Base-by-base conservation (phyloP, 2,113 vertebrate species). In the Sceloporus undulatus region DNA sequence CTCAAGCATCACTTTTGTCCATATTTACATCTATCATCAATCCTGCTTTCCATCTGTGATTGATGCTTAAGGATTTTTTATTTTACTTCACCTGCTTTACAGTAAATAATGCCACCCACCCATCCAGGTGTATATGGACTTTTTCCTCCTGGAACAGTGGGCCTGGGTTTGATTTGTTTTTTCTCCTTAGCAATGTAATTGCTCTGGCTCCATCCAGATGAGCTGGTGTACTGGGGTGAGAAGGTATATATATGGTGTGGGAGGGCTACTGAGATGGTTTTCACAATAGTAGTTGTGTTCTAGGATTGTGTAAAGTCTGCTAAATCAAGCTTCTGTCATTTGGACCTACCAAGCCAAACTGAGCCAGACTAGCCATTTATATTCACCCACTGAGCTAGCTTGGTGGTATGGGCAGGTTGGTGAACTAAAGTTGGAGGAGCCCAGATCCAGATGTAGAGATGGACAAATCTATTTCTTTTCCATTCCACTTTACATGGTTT, bases 11-110 rank as follows among this genome's bases (percentile, higher is more conserved):
- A 2, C 1, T 79, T 48, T 34, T 48, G 1, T 42, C 25, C 52
- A 29, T 83, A 42, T 0, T 71, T 38, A 77, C 0, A 0, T 0
- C 0, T 80, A 52, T 76, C 87, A 85, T 82, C 89, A 82, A 82
- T 84, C 68, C 34, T 40, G 59, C 9, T 54, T 68, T 54, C 1
- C 62, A 79, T 66, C 3, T 4, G 56, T 16, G 16, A 16, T 52
- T 52, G 25, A 25, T 65, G 27, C 73, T 27, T 68, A 66, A 66
- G 25, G 10, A 5, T 76, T 6, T 88, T 85, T 62, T 40, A 48
- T 29, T 66, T 88, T 82, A 78, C 9, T n/a, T 34, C 27, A n/a
- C 23, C 23, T 42, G 84, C 84, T 84, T 38, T 42, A 85, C 54
- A 77, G 65, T 65, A 62, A 65, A 65, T 77, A 65, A 40, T 42